A percentile compares a stretch with the other conserved stretches of the same genome.
These are phyloP conservation scores for Cordilura impudica DNA, from an alignment of 2,888 invertebrate genomes.

Conservation along the genomic window DNA sequence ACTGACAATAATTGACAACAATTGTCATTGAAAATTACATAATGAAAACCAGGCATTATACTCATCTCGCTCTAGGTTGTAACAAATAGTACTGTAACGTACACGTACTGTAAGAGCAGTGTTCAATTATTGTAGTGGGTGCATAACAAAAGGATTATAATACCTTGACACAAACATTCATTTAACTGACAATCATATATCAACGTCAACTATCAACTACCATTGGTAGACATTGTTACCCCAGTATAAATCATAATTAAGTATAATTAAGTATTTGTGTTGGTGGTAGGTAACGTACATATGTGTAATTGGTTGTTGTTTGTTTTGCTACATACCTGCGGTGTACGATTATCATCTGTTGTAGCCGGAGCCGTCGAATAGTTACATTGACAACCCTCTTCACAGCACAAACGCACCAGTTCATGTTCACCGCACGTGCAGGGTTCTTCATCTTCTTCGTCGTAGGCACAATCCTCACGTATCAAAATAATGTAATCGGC, in stretches of 20 bases:
- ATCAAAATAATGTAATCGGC: slow-evolving; percentile 95
- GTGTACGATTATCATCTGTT: slow-evolving; percentile 72
- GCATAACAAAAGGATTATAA: too few species aligned
- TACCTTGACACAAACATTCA: background rate
- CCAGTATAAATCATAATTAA: slow-evolving; percentile 1
- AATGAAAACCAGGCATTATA: too few species aligned
- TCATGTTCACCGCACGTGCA: slow-evolving; percentile 87
- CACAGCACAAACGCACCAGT: slow-evolving; percentile 82
- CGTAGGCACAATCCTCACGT: slow-evolving; percentile 91
- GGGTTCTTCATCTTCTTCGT: slow-evolving; percentile 86
- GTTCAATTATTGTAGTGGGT: too few species aligned
- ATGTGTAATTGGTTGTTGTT: background rate
- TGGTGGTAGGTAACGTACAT: background rate
- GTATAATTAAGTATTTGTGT: background rate
- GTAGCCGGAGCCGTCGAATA: slow-evolving; percentile 69
- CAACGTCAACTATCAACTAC: background rate
- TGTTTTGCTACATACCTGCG: slow-evolving; percentile 73
- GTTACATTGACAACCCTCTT: slow-evolving; percentile 83
- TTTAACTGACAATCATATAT: background rate
- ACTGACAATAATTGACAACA: too few species aligned
- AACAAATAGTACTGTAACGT: too few species aligned
- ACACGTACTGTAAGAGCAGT: too few species aligned
- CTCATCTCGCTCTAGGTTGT: too few species aligned
- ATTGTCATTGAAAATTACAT: too few species aligned
- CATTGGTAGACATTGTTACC: background rate